phyloP scores from a whole-genome alignment of 2,888 invertebrate genomes.

The Melanostoma scalare region DNA sequence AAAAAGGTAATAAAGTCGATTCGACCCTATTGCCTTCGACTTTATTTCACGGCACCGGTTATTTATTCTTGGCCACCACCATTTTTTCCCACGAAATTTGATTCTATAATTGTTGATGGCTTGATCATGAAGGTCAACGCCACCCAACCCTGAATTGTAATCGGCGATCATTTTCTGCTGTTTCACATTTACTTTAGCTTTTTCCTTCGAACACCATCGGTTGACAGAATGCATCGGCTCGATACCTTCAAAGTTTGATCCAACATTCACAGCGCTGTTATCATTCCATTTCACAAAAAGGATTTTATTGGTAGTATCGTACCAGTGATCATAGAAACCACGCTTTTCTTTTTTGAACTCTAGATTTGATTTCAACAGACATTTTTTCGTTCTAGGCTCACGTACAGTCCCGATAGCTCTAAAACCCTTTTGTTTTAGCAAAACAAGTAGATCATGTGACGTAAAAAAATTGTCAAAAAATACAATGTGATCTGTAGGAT shows the following conservation, averaged over 20 bases:
- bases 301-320: slow-evolving; percentile 33
- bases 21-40: too few relatives aligned
- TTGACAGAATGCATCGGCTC: slow-evolving; percentile 52
- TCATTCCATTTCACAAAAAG: slow-evolving; percentile 48
- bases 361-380: slow-evolving; percentile 31
- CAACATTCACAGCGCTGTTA: slow-evolving; percentile 41
- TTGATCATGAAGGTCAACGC: slow-evolving; percentile 34
- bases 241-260: slow-evolving; percentile 48
- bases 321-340: slow-evolving; percentile 35
- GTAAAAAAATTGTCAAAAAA: slow-evolving; percentile 35
- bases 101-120: slow-evolving; percentile 30
- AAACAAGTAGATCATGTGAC: slow-evolving; percentile 21
- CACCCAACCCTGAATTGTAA: slow-evolving; percentile 40
- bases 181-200: slow-evolving; percentile 26
- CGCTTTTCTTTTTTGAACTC: slow-evolving; percentile 34
- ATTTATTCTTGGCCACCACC: slow-evolving; percentile 69
- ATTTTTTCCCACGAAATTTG: slow-evolving; percentile 66
- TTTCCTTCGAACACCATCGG: slow-evolving; percentile 39
- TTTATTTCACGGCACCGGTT: background rate
- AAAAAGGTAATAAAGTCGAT: too few relatives aligned
- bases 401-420: slow-evolving; percentile 37
- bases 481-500: slow-evolving; percentile 11
- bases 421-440: slow-evolving; percentile 25
- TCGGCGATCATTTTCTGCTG: slow-evolving; percentile 28
- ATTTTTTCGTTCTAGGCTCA: slow-evolving; percentile 28